Evolutionary conservation across 2,113 vertebrate genomes (phyloP).

Genomic region (Montifringilla adamsi): DNA sequence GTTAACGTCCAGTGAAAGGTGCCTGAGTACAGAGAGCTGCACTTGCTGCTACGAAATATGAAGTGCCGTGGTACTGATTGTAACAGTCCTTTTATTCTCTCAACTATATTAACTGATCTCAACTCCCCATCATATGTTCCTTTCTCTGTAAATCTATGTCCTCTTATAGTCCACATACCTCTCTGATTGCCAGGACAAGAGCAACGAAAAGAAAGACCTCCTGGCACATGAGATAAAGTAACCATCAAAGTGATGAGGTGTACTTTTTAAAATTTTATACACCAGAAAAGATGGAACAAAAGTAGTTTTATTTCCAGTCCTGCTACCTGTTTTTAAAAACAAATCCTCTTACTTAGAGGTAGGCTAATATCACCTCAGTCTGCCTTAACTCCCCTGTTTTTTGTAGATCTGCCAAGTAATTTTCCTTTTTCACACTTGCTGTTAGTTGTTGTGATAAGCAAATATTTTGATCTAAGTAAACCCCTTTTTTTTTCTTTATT

Average conservation of each 20-base stretch:
- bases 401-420: not conserved
- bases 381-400: accelerated
- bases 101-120: accelerated
- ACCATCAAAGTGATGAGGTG: not conserved
- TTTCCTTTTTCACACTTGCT: not conserved
- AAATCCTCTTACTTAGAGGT: not conserved
- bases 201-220: not conserved
- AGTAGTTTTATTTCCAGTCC: not conserved
- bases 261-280: not conserved
- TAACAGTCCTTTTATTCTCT: not conserved
- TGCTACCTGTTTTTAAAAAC: not conserved
- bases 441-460: not conserved
- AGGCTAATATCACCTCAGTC: not conserved
- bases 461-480: not conserved
- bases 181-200: not conserved
- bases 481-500: not conserved
- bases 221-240: not conserved
- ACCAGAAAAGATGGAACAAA: not conserved
- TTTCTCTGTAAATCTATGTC: not conserved
- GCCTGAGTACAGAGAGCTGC: not conserved
- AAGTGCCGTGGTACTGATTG: not conserved
- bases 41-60: not conserved
- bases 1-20: not conserved
- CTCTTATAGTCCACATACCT: not conserved
- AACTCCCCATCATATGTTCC: not conserved